Base-by-base conservation (phyloP, 2,797 vertebrate species). In the Cossypha polioptera region DNA sequence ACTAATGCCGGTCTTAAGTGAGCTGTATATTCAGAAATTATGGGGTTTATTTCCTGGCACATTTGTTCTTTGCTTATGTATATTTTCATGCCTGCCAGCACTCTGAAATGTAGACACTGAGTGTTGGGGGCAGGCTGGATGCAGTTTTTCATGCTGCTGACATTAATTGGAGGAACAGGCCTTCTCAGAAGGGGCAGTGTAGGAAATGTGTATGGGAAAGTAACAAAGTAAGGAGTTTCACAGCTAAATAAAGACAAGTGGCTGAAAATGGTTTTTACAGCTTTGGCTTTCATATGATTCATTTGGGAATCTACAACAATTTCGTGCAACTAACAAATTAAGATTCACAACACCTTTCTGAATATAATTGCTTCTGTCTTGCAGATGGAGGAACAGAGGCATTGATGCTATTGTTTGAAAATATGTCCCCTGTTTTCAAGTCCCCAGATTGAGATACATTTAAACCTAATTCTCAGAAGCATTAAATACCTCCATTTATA, bases 81-180 rank as follows among this genome's bases (percentile, higher is more conserved):
- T 86, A 88, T 94, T 95, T 94, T 84, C 66, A 31, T 81, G 72
- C 50, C 55, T 95, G 36, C 87, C 85, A 91, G 76, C 35, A 36
- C 58, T 95, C 78, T 66, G 81, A 92, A 91, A 94, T 88, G 73
- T 69, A 63, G 82, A 86, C 79, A 33, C 31, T 2, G 20, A 78
- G 51, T 86, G 55, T 9, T 81, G 31, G 73, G 88, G 48, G 50
- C 72, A 91, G 50, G 33, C 54, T 90, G 74, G 59, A 57, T 94
- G 76, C 43, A 53, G 33, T 90, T 97, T 91, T 94, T 95, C 76
- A 54, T 57, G 25, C 73, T 81, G 50, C 47, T 95, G 92, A 92
- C 76, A 59, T 91, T 92, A 94, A 86, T 38, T 92, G 92, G 81
- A 83, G 83, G 87, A 92, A 84, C 89, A 94, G 87, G 82, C 85